phyloP scores from a whole-genome alignment of 2,888 invertebrate genomes.

The Ichneumon xanthorius region DNA sequence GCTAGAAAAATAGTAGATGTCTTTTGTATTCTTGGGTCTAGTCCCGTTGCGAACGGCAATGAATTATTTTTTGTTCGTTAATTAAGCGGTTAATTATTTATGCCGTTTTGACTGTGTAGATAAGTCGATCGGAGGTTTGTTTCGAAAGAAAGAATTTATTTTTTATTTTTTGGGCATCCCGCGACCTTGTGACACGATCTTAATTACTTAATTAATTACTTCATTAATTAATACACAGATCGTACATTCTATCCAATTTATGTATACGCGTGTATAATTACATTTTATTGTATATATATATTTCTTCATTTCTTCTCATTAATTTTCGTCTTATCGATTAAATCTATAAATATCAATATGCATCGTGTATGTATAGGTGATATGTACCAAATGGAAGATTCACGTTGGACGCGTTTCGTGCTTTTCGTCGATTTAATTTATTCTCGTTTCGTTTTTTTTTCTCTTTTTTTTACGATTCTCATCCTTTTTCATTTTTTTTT shows the following conservation, averaged over 20 bases:
- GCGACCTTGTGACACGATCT: slow-evolving; percentile 32
- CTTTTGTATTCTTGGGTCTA: slow-evolving; percentile 1
- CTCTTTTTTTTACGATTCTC: slow-evolving; percentile 13
- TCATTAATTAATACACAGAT: slow-evolving; percentile 61
- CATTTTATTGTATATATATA: slow-evolving; percentile 65
- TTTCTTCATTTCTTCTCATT: slow-evolving; percentile 61
- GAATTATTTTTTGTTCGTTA: slow-evolving; percentile 8
- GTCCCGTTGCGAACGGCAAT: slow-evolving; percentile 21
- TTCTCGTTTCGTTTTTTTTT: slow-evolving; percentile 22
- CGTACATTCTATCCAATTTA: slow-evolving; percentile 67
- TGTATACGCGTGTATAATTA: slow-evolving; percentile 66
- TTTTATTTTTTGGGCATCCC: slow-evolving; percentile 13
- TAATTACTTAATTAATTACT: slow-evolving; percentile 42
- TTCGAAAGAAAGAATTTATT: slow-evolving; percentile 44
- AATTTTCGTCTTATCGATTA: slow-evolving; percentile 61
- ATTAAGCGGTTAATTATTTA: slow-evolving; percentile 5
- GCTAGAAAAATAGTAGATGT: slow-evolving; percentile 1
- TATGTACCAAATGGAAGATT: slow-evolving; percentile 85
- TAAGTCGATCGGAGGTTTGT: slow-evolving; percentile 42
- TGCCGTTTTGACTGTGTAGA: slow-evolving; percentile 21
- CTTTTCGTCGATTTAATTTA: slow-evolving; percentile 57
- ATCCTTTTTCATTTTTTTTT: slow-evolving; percentile 8
- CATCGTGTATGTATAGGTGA: slow-evolving; percentile 79
- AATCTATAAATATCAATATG: slow-evolving; percentile 64
- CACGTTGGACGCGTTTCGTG: slow-evolving; percentile 78